These are phyloP conservation scores for Spodoptera exigua DNA, from an alignment of 2,888 invertebrate genomes.

Conservation along the genomic window DNA sequence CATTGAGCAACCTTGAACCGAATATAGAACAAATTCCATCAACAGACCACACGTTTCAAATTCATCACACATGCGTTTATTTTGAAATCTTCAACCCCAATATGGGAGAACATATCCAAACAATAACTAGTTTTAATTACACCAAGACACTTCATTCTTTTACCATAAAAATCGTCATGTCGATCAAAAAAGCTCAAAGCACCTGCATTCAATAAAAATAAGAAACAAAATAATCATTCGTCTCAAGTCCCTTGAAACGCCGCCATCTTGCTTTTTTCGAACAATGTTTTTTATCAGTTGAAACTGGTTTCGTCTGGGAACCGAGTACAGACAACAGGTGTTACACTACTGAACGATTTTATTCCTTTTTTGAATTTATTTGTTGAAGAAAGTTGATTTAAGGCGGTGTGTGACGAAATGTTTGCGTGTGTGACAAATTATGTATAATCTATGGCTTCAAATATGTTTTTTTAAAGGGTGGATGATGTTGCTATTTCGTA, in stretches of 20 bases:
- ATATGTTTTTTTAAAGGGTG: conserved; percentile 16
- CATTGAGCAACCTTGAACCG: not conserved
- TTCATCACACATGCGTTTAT: conserved; percentile 16
- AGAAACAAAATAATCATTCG: conserved; percentile 76
- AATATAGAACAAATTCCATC: not conserved
- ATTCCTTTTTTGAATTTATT: conserved; percentile 58
- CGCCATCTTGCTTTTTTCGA: conserved; percentile 67
- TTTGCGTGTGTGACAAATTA: conserved; percentile 62
- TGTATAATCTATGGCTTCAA: conserved; percentile 53
- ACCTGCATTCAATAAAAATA: conserved; percentile 73
- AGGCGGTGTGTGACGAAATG: conserved; percentile 62
- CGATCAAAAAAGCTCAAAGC: conserved; percentile 60
- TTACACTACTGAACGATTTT: conserved; percentile 75
- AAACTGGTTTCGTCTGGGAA: conserved; percentile 83
- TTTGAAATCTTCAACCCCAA: conserved; percentile 23
- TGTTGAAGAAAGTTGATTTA: conserved; percentile 62
- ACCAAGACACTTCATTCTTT: conserved; percentile 38
- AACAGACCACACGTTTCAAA: conserved; percentile 25
- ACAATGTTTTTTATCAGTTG: conserved; percentile 69
- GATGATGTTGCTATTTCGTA: conserved; percentile 27
- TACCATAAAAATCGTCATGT: conserved; percentile 57
- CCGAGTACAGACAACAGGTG: conserved; percentile 81
- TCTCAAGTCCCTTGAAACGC: conserved; percentile 62
- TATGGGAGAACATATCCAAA: conserved; percentile 21
- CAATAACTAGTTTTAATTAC: conserved; percentile 34